These are phyloP conservation scores for Anaspis maculata DNA, from an alignment of 2,888 invertebrate species.

Conservation along the genomic window DNA sequence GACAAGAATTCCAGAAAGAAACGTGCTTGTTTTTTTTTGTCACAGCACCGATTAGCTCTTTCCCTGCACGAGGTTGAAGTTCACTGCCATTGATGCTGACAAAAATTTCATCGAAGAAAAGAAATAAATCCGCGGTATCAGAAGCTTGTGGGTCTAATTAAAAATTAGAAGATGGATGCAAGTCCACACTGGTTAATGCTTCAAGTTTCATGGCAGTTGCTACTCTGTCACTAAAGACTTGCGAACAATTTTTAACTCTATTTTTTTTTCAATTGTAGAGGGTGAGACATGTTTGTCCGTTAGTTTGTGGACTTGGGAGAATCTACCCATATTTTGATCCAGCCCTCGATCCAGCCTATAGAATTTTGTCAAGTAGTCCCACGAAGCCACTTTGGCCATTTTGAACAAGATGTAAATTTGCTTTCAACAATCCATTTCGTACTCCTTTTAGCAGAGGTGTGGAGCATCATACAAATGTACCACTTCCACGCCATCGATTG, in stretches of 20 bases:
- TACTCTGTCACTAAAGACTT: slow-evolving; percentile 12
- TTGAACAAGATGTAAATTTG: no score
- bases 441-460: slow-evolving; percentile 16
- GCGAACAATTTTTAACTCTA: slow-evolving; percentile 11
- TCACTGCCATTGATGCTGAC: slow-evolving; percentile 9
- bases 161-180: slow-evolving; percentile 4
- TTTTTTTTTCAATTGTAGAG: slow-evolving; percentile 11
- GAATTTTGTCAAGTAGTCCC: not conserved
- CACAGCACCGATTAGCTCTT: slow-evolving; percentile 3
- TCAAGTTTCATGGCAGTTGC: slow-evolving; percentile 6
- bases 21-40: slow-evolving; percentile 8
- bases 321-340: slow-evolving; percentile 7
- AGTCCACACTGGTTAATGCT: slow-evolving; percentile 4
- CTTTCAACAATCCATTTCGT: slow-evolving; percentile 13
- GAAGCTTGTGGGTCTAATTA: slow-evolving; percentile 7
- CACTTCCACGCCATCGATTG: slow-evolving; percentile 12
- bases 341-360: slow-evolving; percentile 1
- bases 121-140: slow-evolving; percentile 8
- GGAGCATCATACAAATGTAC: slow-evolving; percentile 17
- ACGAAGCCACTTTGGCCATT: no score
- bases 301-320: slow-evolving; percentile 7
- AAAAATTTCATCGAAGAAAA: slow-evolving; percentile 10
- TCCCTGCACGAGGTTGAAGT: not conserved
- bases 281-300: slow-evolving; percentile 15
- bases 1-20: slow-evolving; percentile 6